Evolutionary conservation across 2,113 vertebrate genomes (phyloP), one percentile per base, ranked within the genome.

Genomic region (Platichthys flesus): DNA sequence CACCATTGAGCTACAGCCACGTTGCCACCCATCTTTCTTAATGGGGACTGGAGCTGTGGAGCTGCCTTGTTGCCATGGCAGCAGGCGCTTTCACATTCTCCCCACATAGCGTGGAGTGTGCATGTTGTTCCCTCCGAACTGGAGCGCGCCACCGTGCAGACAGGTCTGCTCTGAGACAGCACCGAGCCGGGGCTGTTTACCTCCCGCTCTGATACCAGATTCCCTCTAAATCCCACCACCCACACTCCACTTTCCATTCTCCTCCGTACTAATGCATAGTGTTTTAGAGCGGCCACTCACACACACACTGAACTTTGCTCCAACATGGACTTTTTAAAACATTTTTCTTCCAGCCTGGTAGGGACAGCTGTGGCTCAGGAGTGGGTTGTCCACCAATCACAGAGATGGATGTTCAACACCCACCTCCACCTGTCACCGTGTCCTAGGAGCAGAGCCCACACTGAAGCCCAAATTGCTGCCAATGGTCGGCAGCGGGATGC

Each of bases 51-150:
- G 86, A 90, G 90, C 89, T 79, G 88, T 91, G 90, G 91, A 93
- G 87, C 91, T 90, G 90, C 82, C 91, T 86, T 93, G 93, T 94
- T 92, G 91, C 90, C 92, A 94, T 95, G 91, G 93, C 93, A 94
- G 93, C 91, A 75, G 74, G 88, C 60, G 72, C 84, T 91, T 93
- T 92, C 89, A 82, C 92, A 93, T 93, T 94, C 92, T 91, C 90
- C 79, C 89, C 91, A 92, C 93, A 93, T 88, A 89, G 78, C 42
- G 76, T 79, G 77, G 88, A 89, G 84, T 66, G 78, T 84, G 83
- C 85, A 88, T 78, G 86, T 84, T 74, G 79, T 74, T 88, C 63
- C 73, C 51, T 83, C 79, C 71, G 62, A 89, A 86, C 78, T 60
- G 52, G 81, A 83, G 78, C 76, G 37, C 71, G 54, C 66, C 79